Conservation (phyloP, 2,888 invertebrate species). For the Ochropleura plecta region DNA sequence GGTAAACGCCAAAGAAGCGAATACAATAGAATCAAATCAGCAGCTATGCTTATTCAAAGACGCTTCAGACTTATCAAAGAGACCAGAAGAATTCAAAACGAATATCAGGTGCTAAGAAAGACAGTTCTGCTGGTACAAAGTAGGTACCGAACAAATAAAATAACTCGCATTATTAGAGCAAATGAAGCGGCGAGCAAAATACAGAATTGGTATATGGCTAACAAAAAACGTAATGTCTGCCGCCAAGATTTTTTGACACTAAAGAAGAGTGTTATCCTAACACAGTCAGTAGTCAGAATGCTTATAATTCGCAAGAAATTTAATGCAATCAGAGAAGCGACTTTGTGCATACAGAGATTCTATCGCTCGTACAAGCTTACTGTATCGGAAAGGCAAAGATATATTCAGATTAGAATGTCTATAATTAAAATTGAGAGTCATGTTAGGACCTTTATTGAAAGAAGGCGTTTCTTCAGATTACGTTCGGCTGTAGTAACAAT, state of each 20-base stretch:
- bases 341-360: slow-evolving; percentile 80
- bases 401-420: slow-evolving; percentile 65
- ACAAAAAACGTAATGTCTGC: slow-evolving; percentile 72
- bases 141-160: slow-evolving; percentile 75
- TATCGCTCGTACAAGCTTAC: slow-evolving; percentile 79
- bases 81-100: slow-evolving; percentile 69
- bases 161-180: slow-evolving; percentile 64
- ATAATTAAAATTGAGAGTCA: slow-evolving; percentile 74
- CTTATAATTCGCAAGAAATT: slow-evolving; percentile 73
- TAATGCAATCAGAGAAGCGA: slow-evolving; percentile 68
- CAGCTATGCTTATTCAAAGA: slow-evolving; percentile 82
- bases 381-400: slow-evolving; percentile 69
- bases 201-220: slow-evolving; percentile 82
- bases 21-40: slow-evolving; percentile 75
- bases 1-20: slow-evolving; percentile 74
- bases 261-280: slow-evolving; percentile 72
- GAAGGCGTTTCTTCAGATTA: slow-evolving; percentile 75
- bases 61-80: slow-evolving; percentile 76
- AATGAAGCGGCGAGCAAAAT: slow-evolving; percentile 77
- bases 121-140: slow-evolving; percentile 80
- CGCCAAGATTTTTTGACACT: slow-evolving; percentile 73
- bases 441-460: slow-evolving; percentile 74
- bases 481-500: slow-evolving; percentile 74
- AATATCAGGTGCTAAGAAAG: slow-evolving; percentile 73
- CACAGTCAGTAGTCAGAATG: slow-evolving; percentile 84